Evolutionary conservation across 2,797 vertebrate genomes (phyloP).

Genomic region (Poliocrania exsul): DNA sequence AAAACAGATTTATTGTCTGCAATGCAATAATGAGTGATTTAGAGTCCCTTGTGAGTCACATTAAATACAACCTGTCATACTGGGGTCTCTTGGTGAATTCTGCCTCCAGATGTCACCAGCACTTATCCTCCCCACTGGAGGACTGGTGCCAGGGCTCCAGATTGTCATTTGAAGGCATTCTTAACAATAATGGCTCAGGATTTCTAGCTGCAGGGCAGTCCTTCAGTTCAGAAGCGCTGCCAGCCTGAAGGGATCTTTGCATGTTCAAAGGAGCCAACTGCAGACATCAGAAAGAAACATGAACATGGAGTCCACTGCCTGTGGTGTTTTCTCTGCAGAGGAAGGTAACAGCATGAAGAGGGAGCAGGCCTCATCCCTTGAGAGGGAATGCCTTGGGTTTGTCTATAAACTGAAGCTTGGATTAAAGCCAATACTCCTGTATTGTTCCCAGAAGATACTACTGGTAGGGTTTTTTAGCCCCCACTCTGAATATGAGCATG

Average conservation of each 20-base stretch:
- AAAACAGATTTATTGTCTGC: conserved; percentile 41
- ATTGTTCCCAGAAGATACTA: background rate
- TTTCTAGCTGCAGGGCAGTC: conserved; percentile 27
- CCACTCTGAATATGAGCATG: background rate
- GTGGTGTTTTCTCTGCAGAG: background rate
- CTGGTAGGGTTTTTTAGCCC: background rate
- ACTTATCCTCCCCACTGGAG: background rate
- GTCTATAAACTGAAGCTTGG: background rate
- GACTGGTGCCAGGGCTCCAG: background rate
- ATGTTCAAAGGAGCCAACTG: conserved; percentile 10
- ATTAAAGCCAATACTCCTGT: background rate
- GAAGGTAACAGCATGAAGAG: background rate
- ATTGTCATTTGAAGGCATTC: conserved; percentile 48
- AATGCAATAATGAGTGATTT: conserved; percentile 44
- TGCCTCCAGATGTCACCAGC: conserved; percentile 53
- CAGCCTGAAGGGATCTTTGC: background rate
- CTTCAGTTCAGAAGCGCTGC: background rate
- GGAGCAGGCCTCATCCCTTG: background rate
- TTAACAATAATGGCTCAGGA: background rate
- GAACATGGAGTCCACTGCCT: background rate
- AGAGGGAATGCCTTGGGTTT: background rate
- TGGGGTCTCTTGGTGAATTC: background rate
- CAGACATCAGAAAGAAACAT: background rate
- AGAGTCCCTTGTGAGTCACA: background rate
- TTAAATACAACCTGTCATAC: conserved; percentile 28